Conservation (phyloP, 2,888 invertebrate species). For the Drosophila dives region DNA sequence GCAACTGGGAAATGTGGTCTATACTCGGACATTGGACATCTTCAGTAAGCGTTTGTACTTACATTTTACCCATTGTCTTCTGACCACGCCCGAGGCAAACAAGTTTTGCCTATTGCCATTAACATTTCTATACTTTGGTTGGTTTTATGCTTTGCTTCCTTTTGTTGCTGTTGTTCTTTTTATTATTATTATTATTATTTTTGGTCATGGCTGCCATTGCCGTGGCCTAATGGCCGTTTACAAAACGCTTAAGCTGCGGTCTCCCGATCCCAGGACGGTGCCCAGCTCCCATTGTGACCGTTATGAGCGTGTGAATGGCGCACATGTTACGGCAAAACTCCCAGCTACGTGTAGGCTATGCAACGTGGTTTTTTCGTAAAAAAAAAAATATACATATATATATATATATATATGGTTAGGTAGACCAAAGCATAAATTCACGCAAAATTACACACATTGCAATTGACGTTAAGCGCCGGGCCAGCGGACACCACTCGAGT, state of each 20-base stretch:
- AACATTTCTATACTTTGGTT: constrained; percentile 33
- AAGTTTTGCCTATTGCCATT: constrained; percentile 34
- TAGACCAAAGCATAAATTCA: constrained; percentile 71
- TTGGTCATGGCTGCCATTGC: constrained; percentile 43
- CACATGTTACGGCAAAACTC: constrained; percentile 50
- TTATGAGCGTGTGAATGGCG: constrained; percentile 72
- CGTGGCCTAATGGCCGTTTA: constrained; percentile 75
- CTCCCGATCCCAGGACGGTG: constrained; percentile 35
- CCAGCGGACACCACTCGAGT: constrained; percentile 48
- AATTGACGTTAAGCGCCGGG: constrained; percentile 59
- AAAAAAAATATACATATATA: not conserved
- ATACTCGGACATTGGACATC: constrained; percentile 9
- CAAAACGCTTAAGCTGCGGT: constrained; percentile 68
- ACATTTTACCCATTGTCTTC: constrained; percentile 56
- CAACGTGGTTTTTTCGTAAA: not conserved
- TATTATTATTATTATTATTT: constrained; percentile 52
- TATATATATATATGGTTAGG: too few relatives aligned
- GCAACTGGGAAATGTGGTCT: not conserved
- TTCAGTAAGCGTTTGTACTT: constrained; percentile 27
- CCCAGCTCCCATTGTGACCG: constrained; percentile 46
- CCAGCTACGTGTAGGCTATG: not conserved
- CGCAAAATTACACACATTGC: constrained; percentile 79
- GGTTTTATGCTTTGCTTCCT: not conserved
- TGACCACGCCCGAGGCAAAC: constrained; percentile 55
- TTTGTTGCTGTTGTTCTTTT: not conserved